Base-by-base conservation (phyloP, 2,113 vertebrate genomes). In the Oreochromis tanganicae region DNA sequence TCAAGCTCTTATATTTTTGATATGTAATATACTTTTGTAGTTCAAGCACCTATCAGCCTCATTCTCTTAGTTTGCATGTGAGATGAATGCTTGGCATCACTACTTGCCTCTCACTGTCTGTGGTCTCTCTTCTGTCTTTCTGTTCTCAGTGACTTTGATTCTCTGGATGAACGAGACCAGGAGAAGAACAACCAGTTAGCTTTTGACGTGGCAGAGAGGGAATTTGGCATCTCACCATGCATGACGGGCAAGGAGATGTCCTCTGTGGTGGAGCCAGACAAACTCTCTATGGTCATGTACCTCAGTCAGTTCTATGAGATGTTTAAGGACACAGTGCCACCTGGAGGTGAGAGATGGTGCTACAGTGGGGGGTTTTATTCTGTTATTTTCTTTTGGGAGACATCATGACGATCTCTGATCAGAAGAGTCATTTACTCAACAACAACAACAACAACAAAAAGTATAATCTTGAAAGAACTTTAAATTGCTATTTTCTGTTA, bases 171-270 rank as follows among this genome's bases (percentile, higher is more conserved):
- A 90, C 96, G 96, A 7, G 96, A 97, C 38, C 96, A 98, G 79
- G 98, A 98, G 94, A 97, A 94, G 93, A 99, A 99, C 90, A 99
- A 98, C 91, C 99, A 99, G 80, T 91, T 99, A 94, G 98, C 97
- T 8, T 99, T 99, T 27, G 99, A 99, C 73, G 95, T 99, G 0
- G 97, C 99, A 0, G 99, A 99, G 93, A 97, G 97, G 54, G 98
- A 99, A 84, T 98, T 99, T 93, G 98, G 98, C 91, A 99, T 99
- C 88, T 98, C 97, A 54, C 99, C 99, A 63, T 99, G 99, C 93
- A 99, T 99, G 98, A 99, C 98, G 3, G 98, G 98, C 93, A 99
- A 98, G 93, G 98, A 99, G 91, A 99, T 99, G 98, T 98, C 98
- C 10, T 97, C 96, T 2, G 98, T 99, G 1, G 97, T 97, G 6